phyloP scores from a whole-genome alignment of 2,797 vertebrate genomes.

The Artibeus lituratus region DNA sequence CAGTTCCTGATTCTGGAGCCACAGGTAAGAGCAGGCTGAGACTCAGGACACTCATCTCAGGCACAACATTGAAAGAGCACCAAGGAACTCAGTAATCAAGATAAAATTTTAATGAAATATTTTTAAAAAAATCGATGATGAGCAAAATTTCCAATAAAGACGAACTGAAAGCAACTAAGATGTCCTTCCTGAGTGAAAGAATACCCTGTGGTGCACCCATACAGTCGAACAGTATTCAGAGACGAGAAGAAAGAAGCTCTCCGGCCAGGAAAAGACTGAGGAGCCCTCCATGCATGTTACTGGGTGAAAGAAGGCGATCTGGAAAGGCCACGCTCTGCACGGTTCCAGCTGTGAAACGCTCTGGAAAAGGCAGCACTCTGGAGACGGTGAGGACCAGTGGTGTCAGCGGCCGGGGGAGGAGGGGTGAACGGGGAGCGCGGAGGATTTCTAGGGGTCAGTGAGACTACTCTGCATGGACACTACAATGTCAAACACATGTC shows the following conservation, averaged over 20 bases:
- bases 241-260: background rate
- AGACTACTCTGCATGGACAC: background rate
- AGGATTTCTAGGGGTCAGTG: background rate
- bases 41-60: background rate
- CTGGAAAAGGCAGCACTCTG: background rate
- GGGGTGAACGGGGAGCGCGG: background rate
- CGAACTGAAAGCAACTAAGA: background rate
- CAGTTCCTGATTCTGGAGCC: background rate
- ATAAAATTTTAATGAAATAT: background rate
- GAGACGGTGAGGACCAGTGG: background rate
- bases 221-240: background rate
- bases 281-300: background rate
- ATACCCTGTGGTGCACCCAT: background rate
- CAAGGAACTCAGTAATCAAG: background rate
- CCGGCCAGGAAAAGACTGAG: background rate
- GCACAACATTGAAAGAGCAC: background rate
- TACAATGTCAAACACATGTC: background rate
- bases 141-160: background rate
- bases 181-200: background rate
- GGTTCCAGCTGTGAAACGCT: background rate
- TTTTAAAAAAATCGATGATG: background rate
- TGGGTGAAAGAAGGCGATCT: background rate
- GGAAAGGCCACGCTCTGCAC: background rate
- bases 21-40: background rate
- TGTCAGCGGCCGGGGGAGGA: fast-evolving